phyloP scores from a whole-genome alignment of 2,797 vertebrate genomes.

The Scomberomorus guttatus region DNA sequence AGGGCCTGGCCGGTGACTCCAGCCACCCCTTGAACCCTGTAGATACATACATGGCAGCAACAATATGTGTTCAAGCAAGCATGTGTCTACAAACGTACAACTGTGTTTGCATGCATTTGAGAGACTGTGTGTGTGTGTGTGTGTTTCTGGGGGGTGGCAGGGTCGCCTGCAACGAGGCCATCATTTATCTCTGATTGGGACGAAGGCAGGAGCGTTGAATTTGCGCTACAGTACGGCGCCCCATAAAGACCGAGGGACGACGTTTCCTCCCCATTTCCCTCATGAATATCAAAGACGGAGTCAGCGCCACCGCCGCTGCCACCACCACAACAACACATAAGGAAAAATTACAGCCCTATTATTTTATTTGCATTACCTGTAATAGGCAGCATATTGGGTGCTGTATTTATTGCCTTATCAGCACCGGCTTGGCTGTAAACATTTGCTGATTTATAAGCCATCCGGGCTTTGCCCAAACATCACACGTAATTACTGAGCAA shows the following conservation, averaged over 20 bases:
- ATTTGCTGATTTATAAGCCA: slow-evolving; percentile 76
- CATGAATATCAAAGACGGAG: slow-evolving; percentile 81
- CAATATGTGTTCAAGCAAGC: slow-evolving; percentile 14
- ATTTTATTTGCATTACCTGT: slow-evolving; percentile 88
- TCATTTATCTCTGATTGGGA: slow-evolving; percentile 82
- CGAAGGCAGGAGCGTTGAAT: slow-evolving; percentile 62
- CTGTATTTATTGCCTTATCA: slow-evolving; percentile 79
- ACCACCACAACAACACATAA: slow-evolving; percentile 57
- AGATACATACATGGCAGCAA: slow-evolving; percentile 44
- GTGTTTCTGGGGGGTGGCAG: slow-evolving; percentile 17
- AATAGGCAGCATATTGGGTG: slow-evolving; percentile 79
- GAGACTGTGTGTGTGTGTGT: slow-evolving; percentile 6
- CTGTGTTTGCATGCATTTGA: slow-evolving; percentile 31
- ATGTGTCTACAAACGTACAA: slow-evolving; percentile 31
- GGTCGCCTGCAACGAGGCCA: slow-evolving; percentile 54
- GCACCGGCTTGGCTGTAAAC: slow-evolving; percentile 66
- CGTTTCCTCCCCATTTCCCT: slow-evolving; percentile 76
- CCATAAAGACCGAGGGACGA: slow-evolving; percentile 73
- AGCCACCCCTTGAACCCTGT: slow-evolving; percentile 6
- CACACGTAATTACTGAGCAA: slow-evolving; percentile 71
- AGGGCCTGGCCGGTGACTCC: slow-evolving; percentile 30
- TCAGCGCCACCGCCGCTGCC: slow-evolving; percentile 28
- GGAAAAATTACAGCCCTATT: slow-evolving; percentile 83
- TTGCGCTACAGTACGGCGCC: slow-evolving; percentile 58
- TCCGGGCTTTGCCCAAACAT: slow-evolving; percentile 66